These are phyloP conservation scores for Chironomus tepperi DNA, from an alignment of 1,140 invertebrate genomes.

Conservation along the genomic window DNA sequence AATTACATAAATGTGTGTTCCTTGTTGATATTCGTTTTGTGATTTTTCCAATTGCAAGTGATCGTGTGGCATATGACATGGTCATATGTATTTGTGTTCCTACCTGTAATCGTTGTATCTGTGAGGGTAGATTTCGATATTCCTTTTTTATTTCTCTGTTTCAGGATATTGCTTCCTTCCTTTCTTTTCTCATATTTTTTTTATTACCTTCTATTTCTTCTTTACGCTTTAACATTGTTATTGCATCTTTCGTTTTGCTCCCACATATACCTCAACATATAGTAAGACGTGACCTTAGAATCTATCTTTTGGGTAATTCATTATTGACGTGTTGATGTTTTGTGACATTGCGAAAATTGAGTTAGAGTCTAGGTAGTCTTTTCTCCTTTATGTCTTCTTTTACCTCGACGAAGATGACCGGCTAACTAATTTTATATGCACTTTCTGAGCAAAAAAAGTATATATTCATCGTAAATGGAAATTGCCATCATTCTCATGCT, in stretches of 20 bases:
- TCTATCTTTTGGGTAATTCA: not conserved
- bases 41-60: not conserved
- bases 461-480: not conserved
- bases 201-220: not conserved
- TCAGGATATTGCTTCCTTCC: slow-evolving; percentile 1
- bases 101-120: not conserved
- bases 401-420: too few species aligned
- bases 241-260: not conserved
- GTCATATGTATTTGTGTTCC: not conserved
- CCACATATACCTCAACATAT: not conserved
- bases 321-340: slow-evolving; percentile 1
- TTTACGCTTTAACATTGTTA: not conserved
- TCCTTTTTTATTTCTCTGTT: too few species aligned
- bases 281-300: not conserved
- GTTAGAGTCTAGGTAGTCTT: too few species aligned
- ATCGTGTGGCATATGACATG: not conserved
- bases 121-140: too few species aligned
- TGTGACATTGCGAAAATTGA: not conserved
- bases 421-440: not conserved
- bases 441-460: not conserved
- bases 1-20: not conserved
- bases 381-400: too few species aligned
- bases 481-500: not conserved
- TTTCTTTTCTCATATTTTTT: not conserved
- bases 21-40: not conserved